Percentiles rank a stretch among this genome's conserved stretches.
phyloP scores from a whole-genome alignment of 2,113 vertebrate species.

The Spea multiplicata region DNA sequence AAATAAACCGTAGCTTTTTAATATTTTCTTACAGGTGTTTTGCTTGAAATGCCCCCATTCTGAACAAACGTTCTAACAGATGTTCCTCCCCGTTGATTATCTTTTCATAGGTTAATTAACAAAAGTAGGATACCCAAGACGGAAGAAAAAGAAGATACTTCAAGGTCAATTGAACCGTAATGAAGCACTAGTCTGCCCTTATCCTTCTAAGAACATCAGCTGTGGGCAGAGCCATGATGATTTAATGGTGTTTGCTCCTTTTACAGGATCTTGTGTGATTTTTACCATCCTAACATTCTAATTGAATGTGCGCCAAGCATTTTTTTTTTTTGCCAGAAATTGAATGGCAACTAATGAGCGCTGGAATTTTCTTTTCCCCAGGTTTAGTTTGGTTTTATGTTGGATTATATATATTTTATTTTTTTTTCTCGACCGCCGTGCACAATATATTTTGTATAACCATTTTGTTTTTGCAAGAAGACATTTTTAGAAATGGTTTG shows the following conservation, averaged over 20 bases:
- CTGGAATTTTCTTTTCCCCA: slow-evolving; percentile 36
- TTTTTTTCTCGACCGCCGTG: too few species aligned
- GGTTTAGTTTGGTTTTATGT: too few species aligned
- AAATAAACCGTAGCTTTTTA: slow-evolving; percentile 74
- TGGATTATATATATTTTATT: too few species aligned
- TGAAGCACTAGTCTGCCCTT: slow-evolving; percentile 85
- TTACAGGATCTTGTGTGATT: slow-evolving; percentile 69
- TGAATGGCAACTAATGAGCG: too few species aligned
- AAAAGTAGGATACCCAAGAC: slow-evolving; percentile 95
- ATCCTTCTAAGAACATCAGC: slow-evolving; percentile 84
- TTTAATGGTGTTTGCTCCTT: slow-evolving; percentile 83
- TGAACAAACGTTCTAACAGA: slow-evolving; percentile 92
- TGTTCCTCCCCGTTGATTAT: slow-evolving; percentile 99
- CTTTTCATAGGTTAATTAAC: slow-evolving; percentile 99
- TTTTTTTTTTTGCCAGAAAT: not conserved
- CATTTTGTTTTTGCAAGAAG: too few species aligned
- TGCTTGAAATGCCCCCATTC: slow-evolving; percentile 67
- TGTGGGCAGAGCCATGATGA: slow-evolving; percentile 81
- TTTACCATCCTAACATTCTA: slow-evolving; percentile 21
- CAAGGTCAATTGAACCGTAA: slow-evolving; percentile 98
- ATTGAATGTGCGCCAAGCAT: not conserved
- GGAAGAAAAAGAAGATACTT: slow-evolving; percentile 94
- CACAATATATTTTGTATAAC: too few species aligned
- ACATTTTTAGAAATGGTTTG: too few species aligned
- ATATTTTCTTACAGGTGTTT: slow-evolving; percentile 80